Conservation (phyloP, 2,888 invertebrate species). For the Drosophila flavopinicola region DNA sequence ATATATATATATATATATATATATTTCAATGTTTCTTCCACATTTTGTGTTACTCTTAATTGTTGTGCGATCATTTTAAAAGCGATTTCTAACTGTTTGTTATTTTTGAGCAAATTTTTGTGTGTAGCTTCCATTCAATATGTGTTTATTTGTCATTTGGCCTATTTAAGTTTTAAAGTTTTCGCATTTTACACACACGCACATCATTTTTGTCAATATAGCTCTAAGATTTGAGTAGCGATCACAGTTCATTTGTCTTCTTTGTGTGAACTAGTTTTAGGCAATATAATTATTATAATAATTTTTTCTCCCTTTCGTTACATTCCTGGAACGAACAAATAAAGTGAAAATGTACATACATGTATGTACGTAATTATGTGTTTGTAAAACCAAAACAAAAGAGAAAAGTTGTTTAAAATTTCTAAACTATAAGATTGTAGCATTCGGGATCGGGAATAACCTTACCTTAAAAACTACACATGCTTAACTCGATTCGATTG, state of each 20-base stretch:
- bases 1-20: slow-evolving; percentile 9
- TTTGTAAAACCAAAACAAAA: neutral
- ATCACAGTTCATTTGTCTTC: slow-evolving; percentile 7
- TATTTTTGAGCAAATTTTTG: neutral
- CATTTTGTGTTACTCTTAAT: neutral
- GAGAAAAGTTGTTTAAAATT: no score
- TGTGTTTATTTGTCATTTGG: slow-evolving; percentile 1
- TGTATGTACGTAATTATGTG: neutral
- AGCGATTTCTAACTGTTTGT: slow-evolving; percentile 10
- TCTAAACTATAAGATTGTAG: no score
- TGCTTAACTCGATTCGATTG: neutral
- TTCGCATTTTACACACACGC: slow-evolving; percentile 19
- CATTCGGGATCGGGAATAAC: neutral
- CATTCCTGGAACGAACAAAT: slow-evolving; percentile 2
- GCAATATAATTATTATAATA: slow-evolving; percentile 2
- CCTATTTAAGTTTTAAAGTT: slow-evolving; percentile 15
- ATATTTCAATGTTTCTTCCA: slow-evolving; percentile 21
- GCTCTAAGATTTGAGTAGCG: slow-evolving; percentile 10
- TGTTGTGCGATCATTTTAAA: slow-evolving; percentile 3
- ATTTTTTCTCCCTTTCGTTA: slow-evolving; percentile 2
- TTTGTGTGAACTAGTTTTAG: slow-evolving; percentile 29
- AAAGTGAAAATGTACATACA: no score
- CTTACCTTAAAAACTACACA: neutral
- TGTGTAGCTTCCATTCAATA: slow-evolving; percentile 5
- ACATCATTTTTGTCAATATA: slow-evolving; percentile 20